Conservation (phyloP, 2,113 vertebrate species). For the Pterocles gutturalis region DNA sequence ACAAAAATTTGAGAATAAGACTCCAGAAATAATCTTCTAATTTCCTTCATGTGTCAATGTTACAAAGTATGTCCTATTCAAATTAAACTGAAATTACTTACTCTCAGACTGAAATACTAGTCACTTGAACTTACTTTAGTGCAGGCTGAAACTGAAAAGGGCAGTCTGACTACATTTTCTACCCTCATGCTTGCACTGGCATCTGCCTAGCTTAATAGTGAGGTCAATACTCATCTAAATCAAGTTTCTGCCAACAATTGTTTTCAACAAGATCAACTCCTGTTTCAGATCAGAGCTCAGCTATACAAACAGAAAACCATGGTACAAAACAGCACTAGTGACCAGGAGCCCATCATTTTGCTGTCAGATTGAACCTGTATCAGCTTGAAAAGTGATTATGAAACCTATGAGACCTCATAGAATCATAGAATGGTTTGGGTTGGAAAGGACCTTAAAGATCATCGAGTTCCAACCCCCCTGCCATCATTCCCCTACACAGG, state of each 20-base stretch:
- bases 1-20: constrained; percentile 1
- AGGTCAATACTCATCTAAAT: neutral
- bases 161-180: neutral
- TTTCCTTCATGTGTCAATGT: constrained; percentile 4
- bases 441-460: too few species aligned
- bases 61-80: neutral
- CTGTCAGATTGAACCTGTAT: neutral
- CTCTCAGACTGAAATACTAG: neutral
- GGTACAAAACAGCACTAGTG: neutral
- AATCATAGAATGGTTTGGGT: too few species aligned
- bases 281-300: neutral
- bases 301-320: neutral
- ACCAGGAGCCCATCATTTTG: neutral
- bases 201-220: neutral
- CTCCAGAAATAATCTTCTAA: constrained; percentile 34
- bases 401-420: neutral
- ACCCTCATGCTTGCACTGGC: neutral
- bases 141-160: neutral
- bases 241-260: neutral
- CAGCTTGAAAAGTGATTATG: neutral
- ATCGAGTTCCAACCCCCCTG: too few species aligned
- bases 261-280: neutral
- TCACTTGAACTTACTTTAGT: neutral
- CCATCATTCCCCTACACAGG: too few species aligned
- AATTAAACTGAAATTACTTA: constrained; percentile 1